Base-by-base conservation (phyloP, 2,113 vertebrate genomes). In the Hymenochirus boettgeri region DNA sequence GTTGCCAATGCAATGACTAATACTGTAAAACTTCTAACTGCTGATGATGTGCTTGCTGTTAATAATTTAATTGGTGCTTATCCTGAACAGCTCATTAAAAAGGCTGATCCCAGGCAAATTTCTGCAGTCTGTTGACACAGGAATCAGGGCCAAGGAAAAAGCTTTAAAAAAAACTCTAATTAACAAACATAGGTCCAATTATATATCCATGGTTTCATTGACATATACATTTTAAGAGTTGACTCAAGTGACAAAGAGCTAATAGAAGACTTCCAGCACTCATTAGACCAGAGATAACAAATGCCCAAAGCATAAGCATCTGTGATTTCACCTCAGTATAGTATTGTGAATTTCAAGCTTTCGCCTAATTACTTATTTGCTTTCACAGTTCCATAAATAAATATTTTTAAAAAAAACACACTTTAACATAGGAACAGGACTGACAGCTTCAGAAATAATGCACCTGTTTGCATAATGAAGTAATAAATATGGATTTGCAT, bases 51-150 rank as follows among this genome's bases (percentile, higher is more conserved):
- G 61, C 57, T 69, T 70, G 39, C 69, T 74, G 57, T 47, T 77
- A 77, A 81, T 81, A 64, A 73, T 72, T 80, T 83, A 84, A 85
- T 80, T 77, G 62, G 72, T 61, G 70, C 73, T 80, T 75, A 62
- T 65, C 83, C 76, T 29, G 56, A 82, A 53, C 74, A 77, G 78
- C 74, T 83, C 77, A 77, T 83, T 70, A 80, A 72, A 47, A 76
- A 74, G 74, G 66, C 77, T 75, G 70, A 71, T 56, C 72, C 74
- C 27, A 72, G 53, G 74, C 24, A 25, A 7, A 57, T 22, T 57
- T 80, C 73, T 75, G 29, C 71, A 76, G 71, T 33, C 62, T 17
- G 2, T 11, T 19, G 56, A 72, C 71, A 80, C 67, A 37, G 33
- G 70, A 73, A 74, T 69, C 54, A 50, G 47, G 23, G 57, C 50